Evolutionary conservation across 2,797 vertebrate species (phyloP).

Genomic region (Bufotes viridis): DNA sequence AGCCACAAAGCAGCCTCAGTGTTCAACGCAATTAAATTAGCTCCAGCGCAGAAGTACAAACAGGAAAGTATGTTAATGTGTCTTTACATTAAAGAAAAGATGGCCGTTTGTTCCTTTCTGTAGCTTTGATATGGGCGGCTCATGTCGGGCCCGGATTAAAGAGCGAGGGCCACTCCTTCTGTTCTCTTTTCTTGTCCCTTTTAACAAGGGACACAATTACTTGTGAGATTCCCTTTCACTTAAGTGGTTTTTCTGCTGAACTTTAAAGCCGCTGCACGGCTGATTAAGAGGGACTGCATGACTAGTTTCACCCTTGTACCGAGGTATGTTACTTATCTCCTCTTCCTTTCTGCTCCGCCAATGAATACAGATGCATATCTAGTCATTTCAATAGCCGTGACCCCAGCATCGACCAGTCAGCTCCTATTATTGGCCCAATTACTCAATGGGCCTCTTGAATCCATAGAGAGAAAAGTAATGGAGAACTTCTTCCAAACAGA

Average conservation of each 20-base stretch:
- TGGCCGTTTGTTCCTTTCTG: slow-evolving; percentile 49
- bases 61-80: slow-evolving; percentile 39
- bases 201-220: not conserved
- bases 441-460: slow-evolving; percentile 32
- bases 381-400: slow-evolving; percentile 55
- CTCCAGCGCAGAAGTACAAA: slow-evolving; percentile 11
- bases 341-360: slow-evolving; percentile 57
- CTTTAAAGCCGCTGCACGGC: slow-evolving; percentile 40
- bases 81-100: slow-evolving; percentile 19
- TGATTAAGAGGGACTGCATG: slow-evolving; percentile 24
- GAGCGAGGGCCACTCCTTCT: slow-evolving; percentile 31
- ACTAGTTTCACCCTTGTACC: slow-evolving; percentile 34
- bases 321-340: slow-evolving; percentile 36
- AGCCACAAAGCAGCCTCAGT: slow-evolving; percentile 10
- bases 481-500: slow-evolving; percentile 50
- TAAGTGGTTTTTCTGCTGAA: slow-evolving; percentile 63
- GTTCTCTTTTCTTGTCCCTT: slow-evolving; percentile 43
- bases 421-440: slow-evolving; percentile 25
- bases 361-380: slow-evolving; percentile 51
- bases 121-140: slow-evolving; percentile 24
- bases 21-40: slow-evolving; percentile 10
- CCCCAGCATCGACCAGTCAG: not conserved
- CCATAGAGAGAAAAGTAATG: slow-evolving; percentile 30
- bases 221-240: slow-evolving; percentile 64
- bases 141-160: slow-evolving; percentile 52